A percentile compares a stretch with the other conserved stretches of the same genome.
phyloP scores from a whole-genome alignment of 2,113 vertebrate species.

The Myocastor coypus region DNA sequence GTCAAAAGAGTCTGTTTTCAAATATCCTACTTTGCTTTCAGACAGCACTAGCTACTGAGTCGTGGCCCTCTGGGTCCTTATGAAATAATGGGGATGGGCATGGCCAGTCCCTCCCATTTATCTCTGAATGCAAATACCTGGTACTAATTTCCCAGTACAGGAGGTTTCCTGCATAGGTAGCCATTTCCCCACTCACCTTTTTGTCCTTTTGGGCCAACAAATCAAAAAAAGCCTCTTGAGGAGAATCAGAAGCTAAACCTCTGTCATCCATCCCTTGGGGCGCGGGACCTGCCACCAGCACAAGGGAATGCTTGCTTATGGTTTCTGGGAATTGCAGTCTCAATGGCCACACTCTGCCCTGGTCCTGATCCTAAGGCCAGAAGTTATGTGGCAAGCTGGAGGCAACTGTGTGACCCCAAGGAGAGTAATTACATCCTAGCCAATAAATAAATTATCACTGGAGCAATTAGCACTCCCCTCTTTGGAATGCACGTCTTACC shows the following conservation, averaged over 20 bases:
- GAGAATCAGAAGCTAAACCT: not conserved
- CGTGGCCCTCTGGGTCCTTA: not conserved
- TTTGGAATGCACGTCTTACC: constrained; percentile 39
- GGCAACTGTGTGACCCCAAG: not conserved
- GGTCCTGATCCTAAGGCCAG: not conserved
- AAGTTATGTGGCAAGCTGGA: not conserved
- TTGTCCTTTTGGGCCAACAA: not conserved
- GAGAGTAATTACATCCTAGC: constrained; percentile 24
- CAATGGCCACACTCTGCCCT: not conserved
- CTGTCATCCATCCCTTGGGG: too few species aligned
- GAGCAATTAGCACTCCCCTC: constrained; percentile 52
- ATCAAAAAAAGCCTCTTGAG: not conserved
- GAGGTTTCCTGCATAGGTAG: not conserved
- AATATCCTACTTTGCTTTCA: not conserved
- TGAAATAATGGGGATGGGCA: not conserved
- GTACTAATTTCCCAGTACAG: not conserved
- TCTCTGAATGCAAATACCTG: not conserved
- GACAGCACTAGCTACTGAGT: too few species aligned
- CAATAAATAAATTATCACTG: constrained; percentile 48
- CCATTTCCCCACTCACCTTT: not conserved
- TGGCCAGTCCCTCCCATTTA: not conserved
- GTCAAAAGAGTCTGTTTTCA: not conserved
- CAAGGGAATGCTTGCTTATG: not conserved
- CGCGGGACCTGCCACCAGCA: not conserved
- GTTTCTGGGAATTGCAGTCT: not conserved